Base-by-base conservation (phyloP, 2,888 invertebrate genomes). In the Pogonocherus hispidulus region DNA sequence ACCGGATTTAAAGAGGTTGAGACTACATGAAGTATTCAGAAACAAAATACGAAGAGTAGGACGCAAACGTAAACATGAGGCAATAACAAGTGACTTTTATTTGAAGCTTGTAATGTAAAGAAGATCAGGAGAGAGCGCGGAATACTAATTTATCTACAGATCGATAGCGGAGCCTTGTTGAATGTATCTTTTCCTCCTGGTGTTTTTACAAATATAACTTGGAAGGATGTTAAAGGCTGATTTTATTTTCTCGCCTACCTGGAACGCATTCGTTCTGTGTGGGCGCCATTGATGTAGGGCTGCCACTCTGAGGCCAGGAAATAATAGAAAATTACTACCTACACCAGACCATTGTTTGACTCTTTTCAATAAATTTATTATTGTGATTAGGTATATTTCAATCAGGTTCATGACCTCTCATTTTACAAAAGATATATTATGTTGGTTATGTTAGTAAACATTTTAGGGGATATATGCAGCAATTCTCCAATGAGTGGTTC, bases 51-150 rank as follows among this genome's bases (percentile, higher is more conserved):
- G 32, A 52, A 52, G 32, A 52, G 32, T 52, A 14, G 16, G 18
- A 16, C 52, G 16, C 18, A 32, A 52, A 52, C 32, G 52, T 35
- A 52, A 35, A 52, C 27, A 52, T 16, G 32, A 32, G 32, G 52
- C 32, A 52, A 52, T 52, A 52, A 52, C 32, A 52, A 32, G 52
- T 52, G 52, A 52, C 52, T 52, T 52, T 52, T 52, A 52, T 52
- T 52, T 52, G 52, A 52, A 52, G 52, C 19, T 18, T 52, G 52
- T 52, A 52, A 52, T 32, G 32, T 52, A 52, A 52, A 52, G 32
- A 52, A 52, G 52, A 52, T 52, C 52, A 8, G 32, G 32, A 19
- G 18, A 27, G 32, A 32, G 52, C 32, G 19, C 32, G 19, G 52
- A 52, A 52, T 52, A 52, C 52, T 18, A 52, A 52, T 32, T 52